A percentile compares a stretch with the other conserved stretches of the same genome.
Conservation (phyloP, 2,113 vertebrate species). For the Nasalis larvatus region DNA sequence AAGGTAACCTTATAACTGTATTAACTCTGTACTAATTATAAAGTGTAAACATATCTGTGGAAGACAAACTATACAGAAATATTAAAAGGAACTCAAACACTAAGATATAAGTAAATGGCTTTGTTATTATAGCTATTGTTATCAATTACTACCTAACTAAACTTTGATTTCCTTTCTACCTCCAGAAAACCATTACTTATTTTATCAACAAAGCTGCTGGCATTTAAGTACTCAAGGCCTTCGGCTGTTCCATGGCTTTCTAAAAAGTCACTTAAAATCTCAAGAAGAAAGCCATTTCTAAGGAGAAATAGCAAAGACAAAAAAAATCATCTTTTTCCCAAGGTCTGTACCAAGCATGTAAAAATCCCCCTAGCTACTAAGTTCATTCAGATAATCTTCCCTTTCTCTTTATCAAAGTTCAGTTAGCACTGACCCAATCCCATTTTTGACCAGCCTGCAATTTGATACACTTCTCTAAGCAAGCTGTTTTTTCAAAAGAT, state of each 20-base stretch:
- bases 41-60: not conserved
- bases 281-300: not conserved
- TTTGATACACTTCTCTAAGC: not conserved
- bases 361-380: not conserved
- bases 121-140: not conserved
- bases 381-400: not conserved
- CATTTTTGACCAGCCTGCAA: not conserved
- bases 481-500: not conserved
- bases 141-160: conserved; percentile 29
- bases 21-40: not conserved
- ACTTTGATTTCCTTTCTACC: not conserved
- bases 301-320: not conserved
- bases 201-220: not conserved
- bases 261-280: not conserved
- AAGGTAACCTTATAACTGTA: not conserved
- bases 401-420: not conserved
- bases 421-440: not conserved
- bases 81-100: not conserved
- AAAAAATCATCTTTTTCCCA: not conserved
- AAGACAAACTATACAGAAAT: conserved; percentile 28
- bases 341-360: not conserved
- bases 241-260: not conserved
- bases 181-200: not conserved
- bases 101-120: not conserved
- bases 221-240: not conserved